Evolutionary conservation across 2,888 invertebrate genomes (phyloP), one percentile per base, ranked within the genome.

Genomic region (Zonitis immaculata): DNA sequence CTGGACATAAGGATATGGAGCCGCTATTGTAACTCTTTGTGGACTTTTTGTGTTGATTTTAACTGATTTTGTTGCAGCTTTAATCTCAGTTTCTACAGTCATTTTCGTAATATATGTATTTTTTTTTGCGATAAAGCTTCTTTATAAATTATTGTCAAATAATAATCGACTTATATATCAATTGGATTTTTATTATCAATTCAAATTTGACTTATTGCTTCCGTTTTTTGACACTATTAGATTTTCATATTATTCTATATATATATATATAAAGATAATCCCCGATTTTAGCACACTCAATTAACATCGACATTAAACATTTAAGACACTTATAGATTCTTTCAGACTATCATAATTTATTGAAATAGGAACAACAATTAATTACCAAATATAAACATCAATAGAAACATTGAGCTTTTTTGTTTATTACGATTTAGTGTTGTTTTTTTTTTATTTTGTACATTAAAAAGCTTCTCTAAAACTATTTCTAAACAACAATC

Each of bases 1-100:
- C 73, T 74, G 73, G 16, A 71, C 73, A 59, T 73, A 72, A 18
- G 71, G 68, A 55, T 71, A 69, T 18, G 74, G 73, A 12, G 73
- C 67, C 47, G 64, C 64, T 46, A 74, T 73, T 62, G 70, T 74
- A 28, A 75, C 74, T 50, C 73, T 62, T 49, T 68, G 71, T 18
- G 63, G 62, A 48, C 66, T 61, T 56, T 67, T 67, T 47, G 66
- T 65, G 42, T 58, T 64, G 47, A 50, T 55, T 51, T 61, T 63
- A 8, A 52, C 51, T 25, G 64, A 42, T 51, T 64, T 61, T 32
- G 63, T 62, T 27, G 58, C 63, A n/a, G 30, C 39, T 30, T 56
- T 54, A 6, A 47, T 51, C 52, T 55, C 54, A 18, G 59, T 47
- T 51, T 65, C 65, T 18, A 60, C 50, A 43, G 65, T 61, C 65